Conservation (phyloP, 92 coral and sea anemone genomes). For the Epizoanthus scotinus region DNA sequence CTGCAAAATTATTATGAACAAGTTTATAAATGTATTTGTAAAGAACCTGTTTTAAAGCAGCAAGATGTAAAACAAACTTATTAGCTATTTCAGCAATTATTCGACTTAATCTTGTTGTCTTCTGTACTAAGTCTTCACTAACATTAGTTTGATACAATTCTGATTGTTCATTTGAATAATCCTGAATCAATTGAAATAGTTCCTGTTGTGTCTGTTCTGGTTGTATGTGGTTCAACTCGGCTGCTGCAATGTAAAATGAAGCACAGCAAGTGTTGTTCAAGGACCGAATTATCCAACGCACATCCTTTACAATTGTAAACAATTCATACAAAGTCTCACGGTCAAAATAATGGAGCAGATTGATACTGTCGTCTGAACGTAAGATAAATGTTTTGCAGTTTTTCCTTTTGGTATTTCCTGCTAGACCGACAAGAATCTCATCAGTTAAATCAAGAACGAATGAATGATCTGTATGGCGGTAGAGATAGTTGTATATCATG, state of each 20-base stretch:
- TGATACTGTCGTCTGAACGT: no score
- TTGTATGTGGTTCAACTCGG: conserved; percentile 1
- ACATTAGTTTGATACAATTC: neutral
- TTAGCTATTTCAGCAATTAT: neutral
- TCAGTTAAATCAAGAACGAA: neutral
- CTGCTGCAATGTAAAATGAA: neutral
- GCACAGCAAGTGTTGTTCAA: neutral
- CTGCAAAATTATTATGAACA: neutral
- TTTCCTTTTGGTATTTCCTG: neutral
- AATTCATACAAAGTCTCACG: no score
- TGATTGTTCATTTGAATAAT: neutral
- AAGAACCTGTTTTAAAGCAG: neutral
- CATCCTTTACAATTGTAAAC: neutral
- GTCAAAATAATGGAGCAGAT: no score
- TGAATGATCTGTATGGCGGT: neutral
- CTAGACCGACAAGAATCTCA: neutral
- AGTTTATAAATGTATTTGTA: neutral
- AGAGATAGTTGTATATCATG: conserved; percentile 6
- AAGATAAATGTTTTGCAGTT: neutral
- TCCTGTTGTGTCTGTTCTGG: neutral
- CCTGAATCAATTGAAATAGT: neutral
- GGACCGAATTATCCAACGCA: neutral
- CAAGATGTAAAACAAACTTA: neutral
- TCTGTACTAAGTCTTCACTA: neutral
- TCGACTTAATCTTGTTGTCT: neutral